Evolutionary conservation across 2,113 vertebrate genomes (phyloP).

Genomic region (Gambusia holbrooki): DNA sequence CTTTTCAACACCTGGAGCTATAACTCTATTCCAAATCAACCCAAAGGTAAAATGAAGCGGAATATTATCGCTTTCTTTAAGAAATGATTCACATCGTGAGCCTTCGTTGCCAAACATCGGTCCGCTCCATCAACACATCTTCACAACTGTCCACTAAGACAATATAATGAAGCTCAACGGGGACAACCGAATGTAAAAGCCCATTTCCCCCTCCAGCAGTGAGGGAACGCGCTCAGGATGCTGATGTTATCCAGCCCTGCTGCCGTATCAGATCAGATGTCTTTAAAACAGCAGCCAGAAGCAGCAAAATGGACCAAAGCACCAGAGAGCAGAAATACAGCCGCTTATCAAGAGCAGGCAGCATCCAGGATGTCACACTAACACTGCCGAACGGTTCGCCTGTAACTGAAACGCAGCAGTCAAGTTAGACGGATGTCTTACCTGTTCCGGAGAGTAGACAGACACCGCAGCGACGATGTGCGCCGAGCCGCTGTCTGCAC

Average conservation of each 20-base stretch:
- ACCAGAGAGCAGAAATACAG: neutral
- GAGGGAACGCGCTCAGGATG: neutral
- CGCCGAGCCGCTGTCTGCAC: constrained; percentile 33
- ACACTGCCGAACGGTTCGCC: constrained; percentile 10
- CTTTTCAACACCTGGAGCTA: no score
- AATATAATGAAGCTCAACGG: no score
- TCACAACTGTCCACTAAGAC: neutral
- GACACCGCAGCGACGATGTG: neutral
- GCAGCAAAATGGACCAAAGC: neutral
- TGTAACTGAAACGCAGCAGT: constrained; percentile 21
- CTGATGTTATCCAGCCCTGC: neutral
- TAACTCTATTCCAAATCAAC: no score
- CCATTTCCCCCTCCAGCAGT: neutral
- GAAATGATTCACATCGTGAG: no score
- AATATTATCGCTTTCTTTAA: no score
- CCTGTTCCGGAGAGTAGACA: constrained; percentile 58
- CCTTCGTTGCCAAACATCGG: neutral
- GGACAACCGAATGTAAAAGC: neutral
- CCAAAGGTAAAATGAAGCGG: no score
- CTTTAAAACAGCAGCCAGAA: neutral
- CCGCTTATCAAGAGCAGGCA: neutral
- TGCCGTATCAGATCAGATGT: neutral
- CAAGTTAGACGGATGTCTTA: constrained; percentile 55
- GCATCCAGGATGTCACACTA: neutral
- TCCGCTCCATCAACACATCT: neutral